phyloP scores from a whole-genome alignment of 2,113 vertebrate species.

The Chamaetylas fuelleborni region DNA sequence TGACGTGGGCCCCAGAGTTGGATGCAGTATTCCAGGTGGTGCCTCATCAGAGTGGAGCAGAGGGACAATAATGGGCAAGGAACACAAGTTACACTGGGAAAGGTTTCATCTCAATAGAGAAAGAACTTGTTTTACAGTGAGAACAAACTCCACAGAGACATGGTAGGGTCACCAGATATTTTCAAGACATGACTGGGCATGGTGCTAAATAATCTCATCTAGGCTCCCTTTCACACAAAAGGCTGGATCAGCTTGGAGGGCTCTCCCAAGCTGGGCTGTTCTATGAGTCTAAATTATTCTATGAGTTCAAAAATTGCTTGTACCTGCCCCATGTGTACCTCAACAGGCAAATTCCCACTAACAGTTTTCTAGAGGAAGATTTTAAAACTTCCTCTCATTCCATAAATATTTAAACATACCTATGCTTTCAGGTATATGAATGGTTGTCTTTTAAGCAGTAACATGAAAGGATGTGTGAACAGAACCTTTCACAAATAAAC shows the following conservation, averaged over 20 bases:
- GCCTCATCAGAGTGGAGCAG: background rate
- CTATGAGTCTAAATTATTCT: background rate
- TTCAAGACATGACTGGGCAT: background rate
- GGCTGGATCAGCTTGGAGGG: background rate
- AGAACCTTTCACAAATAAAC: background rate
- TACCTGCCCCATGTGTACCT: background rate
- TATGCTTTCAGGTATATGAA: background rate
- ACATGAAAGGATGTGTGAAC: background rate
- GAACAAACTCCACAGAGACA: background rate
- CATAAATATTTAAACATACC: conserved; percentile 29
- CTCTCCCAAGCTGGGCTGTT: background rate
- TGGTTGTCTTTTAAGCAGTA: background rate
- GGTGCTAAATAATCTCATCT: background rate
- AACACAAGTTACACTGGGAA: background rate
- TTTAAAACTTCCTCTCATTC: background rate
- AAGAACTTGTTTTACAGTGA: background rate
- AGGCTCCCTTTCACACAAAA: background rate
- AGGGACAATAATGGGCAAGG: background rate
- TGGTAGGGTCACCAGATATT: background rate
- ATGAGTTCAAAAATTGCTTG: background rate
- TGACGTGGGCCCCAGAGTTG: background rate
- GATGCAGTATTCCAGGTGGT: background rate
- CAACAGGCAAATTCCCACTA: background rate
- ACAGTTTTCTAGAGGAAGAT: background rate
- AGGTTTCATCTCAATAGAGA: background rate